Conservation (phyloP, 1,140 invertebrate genomes). For the Brachionus sp. region DNA sequence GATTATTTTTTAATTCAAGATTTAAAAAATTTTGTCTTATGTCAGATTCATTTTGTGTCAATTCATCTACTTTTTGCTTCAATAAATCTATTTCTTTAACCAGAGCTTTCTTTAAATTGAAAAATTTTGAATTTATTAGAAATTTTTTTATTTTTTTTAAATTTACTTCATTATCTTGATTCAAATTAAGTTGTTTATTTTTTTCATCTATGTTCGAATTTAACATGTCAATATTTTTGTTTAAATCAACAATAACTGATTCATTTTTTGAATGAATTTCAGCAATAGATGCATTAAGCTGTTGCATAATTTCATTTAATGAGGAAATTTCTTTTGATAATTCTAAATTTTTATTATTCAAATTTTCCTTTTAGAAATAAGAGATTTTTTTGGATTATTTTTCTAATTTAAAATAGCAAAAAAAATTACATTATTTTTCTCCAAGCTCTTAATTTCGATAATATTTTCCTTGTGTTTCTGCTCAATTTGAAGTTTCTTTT, state of each 20-base stretch:
- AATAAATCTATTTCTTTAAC: not conserved
- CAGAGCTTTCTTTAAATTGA: not conserved
- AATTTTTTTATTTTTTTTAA: not conserved
- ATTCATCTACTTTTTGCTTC: not conserved
- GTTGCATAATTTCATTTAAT: not conserved
- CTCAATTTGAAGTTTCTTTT: not conserved
- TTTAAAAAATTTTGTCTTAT: not conserved
- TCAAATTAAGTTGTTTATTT: not conserved
- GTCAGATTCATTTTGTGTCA: not conserved
- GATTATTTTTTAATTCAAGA: not conserved
- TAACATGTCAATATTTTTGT: not conserved
- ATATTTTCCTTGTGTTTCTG: not conserved
- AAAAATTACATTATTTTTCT: not conserved
- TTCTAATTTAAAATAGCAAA: not conserved
- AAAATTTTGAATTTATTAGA: not conserved
- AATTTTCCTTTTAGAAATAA: not conserved
- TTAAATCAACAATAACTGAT: not conserved
- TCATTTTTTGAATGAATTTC: constrained; percentile 10
- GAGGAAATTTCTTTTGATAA: not conserved
- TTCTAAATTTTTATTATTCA: not conserved
- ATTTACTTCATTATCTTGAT: not conserved
- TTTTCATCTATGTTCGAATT: not conserved
- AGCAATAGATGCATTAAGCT: not conserved
- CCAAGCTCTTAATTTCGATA: not conserved
- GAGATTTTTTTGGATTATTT: not conserved